Percentiles rank a stretch among this genome's conserved stretches.
Evolutionary conservation across 2,113 vertebrate genomes (phyloP).

Genomic region (Chlorodrepanis virens): DNA sequence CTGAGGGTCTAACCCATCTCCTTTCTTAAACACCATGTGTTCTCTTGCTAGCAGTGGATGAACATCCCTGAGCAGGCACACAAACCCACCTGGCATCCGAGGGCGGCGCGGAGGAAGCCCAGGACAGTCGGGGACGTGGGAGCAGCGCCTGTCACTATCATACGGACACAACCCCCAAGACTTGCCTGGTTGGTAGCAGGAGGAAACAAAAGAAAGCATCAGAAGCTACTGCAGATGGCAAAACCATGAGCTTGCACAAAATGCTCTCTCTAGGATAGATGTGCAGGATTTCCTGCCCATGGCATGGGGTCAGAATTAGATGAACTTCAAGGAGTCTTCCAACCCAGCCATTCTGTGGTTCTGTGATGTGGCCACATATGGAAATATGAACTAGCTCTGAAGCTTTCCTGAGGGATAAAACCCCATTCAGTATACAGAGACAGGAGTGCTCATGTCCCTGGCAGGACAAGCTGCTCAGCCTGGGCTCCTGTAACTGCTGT

Average conservation of each 20-base stretch:
- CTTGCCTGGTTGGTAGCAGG: constrained; percentile 76
- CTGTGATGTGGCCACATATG: not conserved
- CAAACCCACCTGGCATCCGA: constrained; percentile 89
- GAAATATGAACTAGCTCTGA: not conserved
- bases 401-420: not conserved
- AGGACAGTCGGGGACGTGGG: constrained; percentile 89
- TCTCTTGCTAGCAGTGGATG: rapidly evolving
- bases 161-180: constrained; percentile 88
- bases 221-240: not conserved
- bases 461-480: not conserved
- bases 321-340: not conserved
- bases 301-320: not conserved
- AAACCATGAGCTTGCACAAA: not conserved
- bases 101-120: constrained; percentile 91
- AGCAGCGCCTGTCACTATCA: constrained; percentile 96
- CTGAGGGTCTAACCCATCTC: not conserved
- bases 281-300: not conserved
- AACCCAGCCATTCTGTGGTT: not conserved
- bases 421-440: rapidly evolving
- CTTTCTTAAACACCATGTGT: rapidly evolving
- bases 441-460: rapidly evolving
- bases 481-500: rapidly evolving
- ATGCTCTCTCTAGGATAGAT: too few species aligned
- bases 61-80: rapidly evolving
- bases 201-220: not conserved